Evolutionary conservation across 2,113 vertebrate genomes (phyloP).

Genomic region (Heloderma charlesbogerti): DNA sequence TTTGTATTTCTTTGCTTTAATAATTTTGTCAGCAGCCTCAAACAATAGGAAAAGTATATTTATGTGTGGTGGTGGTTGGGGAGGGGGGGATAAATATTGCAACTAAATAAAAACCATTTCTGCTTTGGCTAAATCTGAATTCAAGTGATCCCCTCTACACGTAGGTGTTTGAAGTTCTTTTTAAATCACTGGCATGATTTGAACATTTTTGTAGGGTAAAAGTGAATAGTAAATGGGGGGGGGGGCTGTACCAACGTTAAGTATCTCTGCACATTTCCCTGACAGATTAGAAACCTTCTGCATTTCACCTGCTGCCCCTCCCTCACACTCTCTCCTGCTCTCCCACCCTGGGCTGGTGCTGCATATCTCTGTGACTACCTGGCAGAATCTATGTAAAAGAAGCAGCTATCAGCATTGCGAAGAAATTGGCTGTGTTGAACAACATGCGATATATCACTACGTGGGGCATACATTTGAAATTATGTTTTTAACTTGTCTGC

Average conservation of each 20-base stretch:
- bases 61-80: background rate
- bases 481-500: constrained; percentile 11
- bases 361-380: rapidly evolving
- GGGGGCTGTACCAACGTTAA: background rate
- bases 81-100: background rate
- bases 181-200: background rate
- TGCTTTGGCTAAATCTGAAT: background rate
- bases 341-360: rapidly evolving
- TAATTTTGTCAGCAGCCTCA: background rate
- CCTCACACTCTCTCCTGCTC: background rate
- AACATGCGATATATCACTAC: constrained; percentile 5
- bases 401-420: background rate
- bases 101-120: background rate
- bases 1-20: background rate
- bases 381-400: background rate
- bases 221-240: background rate
- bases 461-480: background rate
- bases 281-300: background rate
- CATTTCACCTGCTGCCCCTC: rapidly evolving
- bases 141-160: too few relatives aligned
- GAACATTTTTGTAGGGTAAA: background rate
- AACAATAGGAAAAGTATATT: background rate
- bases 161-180: background rate
- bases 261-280: background rate
- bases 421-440: background rate